A percentile compares a stretch with the other conserved stretches of the same genome.
phyloP scores from a whole-genome alignment of 2,113 vertebrate species.

The Naja naja region DNA sequence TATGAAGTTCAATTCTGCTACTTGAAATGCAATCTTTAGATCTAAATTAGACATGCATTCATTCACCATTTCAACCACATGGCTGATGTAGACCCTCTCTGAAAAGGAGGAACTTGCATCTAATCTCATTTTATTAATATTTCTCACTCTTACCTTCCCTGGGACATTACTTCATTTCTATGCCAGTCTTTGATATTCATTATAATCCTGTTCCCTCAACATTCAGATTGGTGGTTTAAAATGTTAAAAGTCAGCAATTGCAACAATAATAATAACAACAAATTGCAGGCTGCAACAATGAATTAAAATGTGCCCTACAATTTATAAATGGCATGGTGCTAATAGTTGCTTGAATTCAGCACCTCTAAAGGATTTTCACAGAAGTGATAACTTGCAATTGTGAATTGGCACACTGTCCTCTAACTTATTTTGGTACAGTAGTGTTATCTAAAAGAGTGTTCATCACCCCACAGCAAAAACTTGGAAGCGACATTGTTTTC shows the following conservation, averaged over 20 bases:
- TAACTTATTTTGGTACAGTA: not conserved
- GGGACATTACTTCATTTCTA: not conserved
- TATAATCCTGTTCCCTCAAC: not conserved
- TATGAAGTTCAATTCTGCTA: not conserved
- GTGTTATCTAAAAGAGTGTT: not conserved
- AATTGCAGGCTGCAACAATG: not conserved
- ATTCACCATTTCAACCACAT: not conserved
- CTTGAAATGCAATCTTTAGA: not conserved
- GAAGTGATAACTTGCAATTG: not conserved
- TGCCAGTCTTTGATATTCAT: not conserved
- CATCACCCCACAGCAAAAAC: not conserved
- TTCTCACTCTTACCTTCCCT: not conserved
- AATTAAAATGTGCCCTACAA: not conserved
- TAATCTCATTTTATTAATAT: not conserved
- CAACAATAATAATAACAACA: not conserved
- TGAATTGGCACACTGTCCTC: not conserved
- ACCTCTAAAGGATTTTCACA: not conserved
- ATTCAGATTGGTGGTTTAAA: not conserved
- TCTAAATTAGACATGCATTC: not conserved
- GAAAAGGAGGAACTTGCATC: not conserved
- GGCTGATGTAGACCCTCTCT: not conserved
- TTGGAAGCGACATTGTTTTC: not conserved
- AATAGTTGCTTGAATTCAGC: not conserved
- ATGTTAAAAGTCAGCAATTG: not conserved
- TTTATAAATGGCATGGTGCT: not conserved